A percentile compares a stretch with the other conserved stretches of the same genome.
These are phyloP conservation scores for Orthosia cruda DNA, from an alignment of 2,888 invertebrate genomes.

Conservation along the genomic window DNA sequence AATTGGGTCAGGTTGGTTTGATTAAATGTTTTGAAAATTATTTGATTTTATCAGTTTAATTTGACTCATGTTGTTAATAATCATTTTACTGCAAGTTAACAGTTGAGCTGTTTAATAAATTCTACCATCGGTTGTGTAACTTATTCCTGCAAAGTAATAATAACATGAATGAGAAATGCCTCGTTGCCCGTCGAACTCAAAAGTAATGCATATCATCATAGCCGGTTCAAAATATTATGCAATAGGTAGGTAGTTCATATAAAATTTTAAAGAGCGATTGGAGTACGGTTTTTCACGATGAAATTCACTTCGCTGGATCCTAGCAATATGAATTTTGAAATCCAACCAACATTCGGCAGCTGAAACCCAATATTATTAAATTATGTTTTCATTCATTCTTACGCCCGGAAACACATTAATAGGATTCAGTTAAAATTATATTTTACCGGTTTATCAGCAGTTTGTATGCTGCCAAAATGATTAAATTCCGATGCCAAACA, in stretches of 20 bases:
- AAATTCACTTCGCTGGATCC: conserved; percentile 30
- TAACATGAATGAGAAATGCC: neutral
- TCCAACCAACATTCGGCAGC: neutral
- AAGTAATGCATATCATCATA: neutral
- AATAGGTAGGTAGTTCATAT: neutral
- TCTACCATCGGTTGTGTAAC: neutral
- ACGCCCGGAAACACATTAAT: neutral
- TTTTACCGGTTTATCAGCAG: neutral
- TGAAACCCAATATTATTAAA: conserved; percentile 12
- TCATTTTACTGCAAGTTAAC: neutral
- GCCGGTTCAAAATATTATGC: neutral
- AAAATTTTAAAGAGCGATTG: conserved; percentile 26
- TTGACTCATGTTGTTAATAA: no score
- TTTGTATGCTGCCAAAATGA: neutral
- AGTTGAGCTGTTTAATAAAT: no score
- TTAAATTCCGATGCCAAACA: neutral
- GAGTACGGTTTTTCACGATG: neutral
- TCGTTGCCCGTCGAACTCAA: neutral
- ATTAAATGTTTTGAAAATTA: neutral
- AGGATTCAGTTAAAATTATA: neutral
- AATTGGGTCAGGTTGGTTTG: neutral
- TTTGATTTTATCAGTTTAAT: neutral
- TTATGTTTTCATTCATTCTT: neutral
- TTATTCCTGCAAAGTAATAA: neutral
- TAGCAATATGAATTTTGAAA: conserved; percentile 16